phyloP scores from a whole-genome alignment of 2,888 invertebrate genomes.

The Euclidia mi region DNA sequence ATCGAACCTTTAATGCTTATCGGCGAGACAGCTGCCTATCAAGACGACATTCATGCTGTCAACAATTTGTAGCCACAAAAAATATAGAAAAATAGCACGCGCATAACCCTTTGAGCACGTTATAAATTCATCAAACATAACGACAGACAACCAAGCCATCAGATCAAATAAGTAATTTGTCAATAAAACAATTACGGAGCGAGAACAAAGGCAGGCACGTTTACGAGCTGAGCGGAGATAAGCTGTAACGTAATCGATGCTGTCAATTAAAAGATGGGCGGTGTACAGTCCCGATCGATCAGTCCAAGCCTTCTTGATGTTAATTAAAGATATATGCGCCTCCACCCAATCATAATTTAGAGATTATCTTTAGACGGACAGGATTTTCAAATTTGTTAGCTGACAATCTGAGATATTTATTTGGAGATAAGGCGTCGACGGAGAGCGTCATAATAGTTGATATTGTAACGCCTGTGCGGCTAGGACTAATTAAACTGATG shows the following conservation, averaged over 20 bases:
- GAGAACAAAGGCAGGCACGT: conserved; percentile 28
- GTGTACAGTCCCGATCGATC: conserved; percentile 65
- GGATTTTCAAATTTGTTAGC: conserved; percentile 75
- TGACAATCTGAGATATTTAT: conserved; percentile 70
- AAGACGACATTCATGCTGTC: too few relatives aligned
- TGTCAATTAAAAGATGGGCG: conserved; percentile 63
- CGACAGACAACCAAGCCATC: neutral
- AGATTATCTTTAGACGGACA: conserved; percentile 66
- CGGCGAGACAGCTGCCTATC: too few relatives aligned
- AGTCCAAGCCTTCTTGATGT: conserved; percentile 63
- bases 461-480: conserved; percentile 15
- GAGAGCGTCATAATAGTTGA: conserved; percentile 24
- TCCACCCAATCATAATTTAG: conserved; percentile 61
- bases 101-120: neutral
- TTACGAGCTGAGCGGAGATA: conserved; percentile 26
- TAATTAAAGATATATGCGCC: conserved; percentile 78
- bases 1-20: too few relatives aligned
- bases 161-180: conserved; percentile 27
- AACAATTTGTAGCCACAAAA: too few relatives aligned
- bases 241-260: conserved; percentile 60
- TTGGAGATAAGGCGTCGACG: conserved; percentile 63
- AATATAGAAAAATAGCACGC: too few relatives aligned
- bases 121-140: neutral
- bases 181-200: conserved; percentile 27
- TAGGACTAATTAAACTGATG: conserved; percentile 25